A percentile compares a stretch with the other conserved stretches of the same genome.
Conservation (phyloP, 2,113 vertebrate genomes). For the Leucosticte australis region DNA sequence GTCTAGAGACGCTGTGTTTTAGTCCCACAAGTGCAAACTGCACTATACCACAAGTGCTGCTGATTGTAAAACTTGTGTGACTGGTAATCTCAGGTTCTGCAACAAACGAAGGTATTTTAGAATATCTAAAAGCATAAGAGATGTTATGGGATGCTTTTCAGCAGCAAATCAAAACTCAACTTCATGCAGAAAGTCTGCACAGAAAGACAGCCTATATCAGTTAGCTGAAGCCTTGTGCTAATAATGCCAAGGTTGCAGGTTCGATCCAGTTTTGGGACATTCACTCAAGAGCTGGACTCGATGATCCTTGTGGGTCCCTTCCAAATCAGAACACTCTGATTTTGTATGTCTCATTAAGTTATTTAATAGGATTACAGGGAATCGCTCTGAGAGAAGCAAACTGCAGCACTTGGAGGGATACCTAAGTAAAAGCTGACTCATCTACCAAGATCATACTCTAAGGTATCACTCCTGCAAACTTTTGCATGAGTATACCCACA, state of each 20-base stretch:
- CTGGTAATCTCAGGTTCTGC: not conserved
- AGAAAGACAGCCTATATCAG: rapidly evolving
- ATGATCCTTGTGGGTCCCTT: not conserved
- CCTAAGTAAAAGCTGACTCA: not conserved
- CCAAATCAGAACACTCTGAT: not conserved
- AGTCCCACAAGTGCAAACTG: not conserved
- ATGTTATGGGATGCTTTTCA: not conserved
- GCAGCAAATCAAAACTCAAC: not conserved
- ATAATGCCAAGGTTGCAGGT: not conserved
- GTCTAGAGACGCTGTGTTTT: not conserved
- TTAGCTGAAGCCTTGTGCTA: not conserved
- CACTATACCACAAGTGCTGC: not conserved
- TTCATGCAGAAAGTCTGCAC: not conserved
- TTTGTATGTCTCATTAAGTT: not conserved
- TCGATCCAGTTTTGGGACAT: not conserved
- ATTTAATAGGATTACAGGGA: not conserved
- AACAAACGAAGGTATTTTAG: not conserved
- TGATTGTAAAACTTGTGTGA: not conserved
- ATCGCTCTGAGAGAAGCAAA: not conserved
- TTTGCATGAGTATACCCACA: not conserved
- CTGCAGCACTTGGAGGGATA: not conserved
- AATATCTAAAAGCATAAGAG: not conserved
- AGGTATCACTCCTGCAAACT: not conserved
- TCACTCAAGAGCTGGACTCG: not conserved
- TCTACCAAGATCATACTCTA: not conserved